Evolutionary conservation across 2,797 vertebrate genomes (phyloP).

Genomic region (Labeo calbasu): DNA sequence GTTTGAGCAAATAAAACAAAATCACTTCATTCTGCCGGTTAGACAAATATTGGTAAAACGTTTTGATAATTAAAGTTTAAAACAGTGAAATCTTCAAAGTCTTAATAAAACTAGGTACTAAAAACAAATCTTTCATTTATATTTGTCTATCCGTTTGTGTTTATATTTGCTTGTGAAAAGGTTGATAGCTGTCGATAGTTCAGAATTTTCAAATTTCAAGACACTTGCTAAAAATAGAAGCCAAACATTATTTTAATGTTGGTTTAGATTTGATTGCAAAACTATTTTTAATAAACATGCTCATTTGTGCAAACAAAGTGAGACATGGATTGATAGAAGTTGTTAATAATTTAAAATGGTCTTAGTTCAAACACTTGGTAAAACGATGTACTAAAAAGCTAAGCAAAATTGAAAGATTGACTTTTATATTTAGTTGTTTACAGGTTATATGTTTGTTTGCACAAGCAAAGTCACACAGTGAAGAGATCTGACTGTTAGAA

Average conservation of each 20-base stretch:
- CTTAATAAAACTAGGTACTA: background rate
- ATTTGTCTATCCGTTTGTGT: background rate
- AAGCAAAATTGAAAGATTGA: background rate
- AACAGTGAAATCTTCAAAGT: background rate
- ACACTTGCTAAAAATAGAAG: background rate
- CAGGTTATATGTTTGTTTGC: background rate
- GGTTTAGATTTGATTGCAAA: constrained; percentile 50
- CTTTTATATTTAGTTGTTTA: background rate
- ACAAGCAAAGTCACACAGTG: background rate
- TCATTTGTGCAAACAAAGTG: constrained; percentile 58
- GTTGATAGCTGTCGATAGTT: background rate
- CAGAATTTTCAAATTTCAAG: background rate
- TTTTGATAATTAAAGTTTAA: background rate
- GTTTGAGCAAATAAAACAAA: background rate
- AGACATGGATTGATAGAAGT: constrained; percentile 33
- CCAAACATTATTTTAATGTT: background rate
- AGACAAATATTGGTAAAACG: too few species aligned
- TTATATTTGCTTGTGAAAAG: background rate
- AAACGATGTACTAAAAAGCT: background rate
- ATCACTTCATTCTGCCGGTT: background rate
- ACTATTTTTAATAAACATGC: constrained; percentile 19
- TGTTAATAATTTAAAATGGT: background rate
- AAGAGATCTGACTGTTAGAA: background rate
- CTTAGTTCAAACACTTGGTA: background rate
- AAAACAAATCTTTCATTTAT: background rate